Base-by-base conservation (phyloP, 53 echinoderm and acorn worm species). In the Antedon mediterranea region DNA sequence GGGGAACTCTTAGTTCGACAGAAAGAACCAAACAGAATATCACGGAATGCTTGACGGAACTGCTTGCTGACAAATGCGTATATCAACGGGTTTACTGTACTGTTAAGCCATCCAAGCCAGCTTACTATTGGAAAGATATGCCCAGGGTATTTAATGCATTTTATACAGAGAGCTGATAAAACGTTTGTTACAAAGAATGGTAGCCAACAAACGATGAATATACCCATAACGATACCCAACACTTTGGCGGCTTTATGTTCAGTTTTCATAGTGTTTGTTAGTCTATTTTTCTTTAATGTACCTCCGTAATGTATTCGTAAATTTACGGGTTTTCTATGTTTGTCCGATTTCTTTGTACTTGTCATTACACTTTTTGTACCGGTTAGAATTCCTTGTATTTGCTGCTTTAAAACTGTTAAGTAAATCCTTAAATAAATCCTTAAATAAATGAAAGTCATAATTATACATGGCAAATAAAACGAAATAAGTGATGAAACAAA, bases 401-500 rank as follows among this genome's bases (percentile, higher is more conserved):
- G 92, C 4, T 79, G 86, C 0, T 79, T 84, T n/a, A n/a, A n/a
- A 73, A 89, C 92, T 30, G 89, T 84, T 27, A 82, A 71, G 73
- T 89, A 92, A 30, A 89, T n/a, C n/a, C n/a, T n/a, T n/a, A n/a
- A n/a, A n/a, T n/a, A n/a, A n/a, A n/a, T 89, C 71, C 79, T 86
- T 43, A 74, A 89, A 78, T 92, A 92, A 37, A 84, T 89, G 42
- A 92, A 89, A 80, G 89, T 44, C 89, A 92, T 92, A 34, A 89
- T 86, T 31, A 89, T 33, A 70, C 86, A 85, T 43, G 92, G 92
- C 30, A 92, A 28, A 77, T 92, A 92, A 79, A 92, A 92, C 28
- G 92, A 92, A 37, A 92, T 89, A 34, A 89, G 89, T n/a, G 92
- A 88, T 28, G 92, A 92, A 44, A 92, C 34, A 3, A 92, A 80